Conservation (phyloP, 2,888 invertebrate genomes). For the Eremobia ochroleuca region DNA sequence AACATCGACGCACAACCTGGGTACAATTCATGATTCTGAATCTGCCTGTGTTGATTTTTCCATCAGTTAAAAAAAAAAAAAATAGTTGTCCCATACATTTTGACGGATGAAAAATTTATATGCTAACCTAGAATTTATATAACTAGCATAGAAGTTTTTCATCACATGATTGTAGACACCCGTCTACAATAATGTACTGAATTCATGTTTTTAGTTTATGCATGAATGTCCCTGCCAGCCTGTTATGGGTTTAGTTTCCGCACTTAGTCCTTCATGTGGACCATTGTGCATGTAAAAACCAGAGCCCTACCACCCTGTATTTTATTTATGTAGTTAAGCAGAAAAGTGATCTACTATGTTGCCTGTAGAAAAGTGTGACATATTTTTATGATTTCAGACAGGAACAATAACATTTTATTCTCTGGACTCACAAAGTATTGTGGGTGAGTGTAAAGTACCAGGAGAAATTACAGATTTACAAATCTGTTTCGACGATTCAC, state of each 20-base stretch:
- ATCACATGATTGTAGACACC: no score
- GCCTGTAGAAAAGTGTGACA: background rate
- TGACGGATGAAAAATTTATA: background rate
- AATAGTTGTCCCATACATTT: background rate
- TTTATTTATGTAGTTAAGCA: background rate
- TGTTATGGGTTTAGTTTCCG: no score
- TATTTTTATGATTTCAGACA: constrained; percentile 75
- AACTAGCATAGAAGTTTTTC: no score
- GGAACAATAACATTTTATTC: constrained; percentile 93
- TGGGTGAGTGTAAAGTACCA: constrained; percentile 92
- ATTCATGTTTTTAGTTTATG: background rate
- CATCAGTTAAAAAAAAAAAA: background rate
- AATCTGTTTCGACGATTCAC: constrained; percentile 94
- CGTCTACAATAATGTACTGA: background rate
- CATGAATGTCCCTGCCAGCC: background rate
- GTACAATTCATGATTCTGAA: background rate
- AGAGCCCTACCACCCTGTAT: background rate
- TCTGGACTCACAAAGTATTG: constrained; percentile 92
- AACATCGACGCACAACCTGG: background rate
- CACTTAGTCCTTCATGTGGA: no score
- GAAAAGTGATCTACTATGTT: background rate
- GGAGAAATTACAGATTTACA: constrained; percentile 92
- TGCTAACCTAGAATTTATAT: no score
- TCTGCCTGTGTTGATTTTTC: background rate
- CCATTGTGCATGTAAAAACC: no score